Evolutionary conservation across 2,113 vertebrate species (phyloP).

Genomic region (Syngnathus scovelli): DNA sequence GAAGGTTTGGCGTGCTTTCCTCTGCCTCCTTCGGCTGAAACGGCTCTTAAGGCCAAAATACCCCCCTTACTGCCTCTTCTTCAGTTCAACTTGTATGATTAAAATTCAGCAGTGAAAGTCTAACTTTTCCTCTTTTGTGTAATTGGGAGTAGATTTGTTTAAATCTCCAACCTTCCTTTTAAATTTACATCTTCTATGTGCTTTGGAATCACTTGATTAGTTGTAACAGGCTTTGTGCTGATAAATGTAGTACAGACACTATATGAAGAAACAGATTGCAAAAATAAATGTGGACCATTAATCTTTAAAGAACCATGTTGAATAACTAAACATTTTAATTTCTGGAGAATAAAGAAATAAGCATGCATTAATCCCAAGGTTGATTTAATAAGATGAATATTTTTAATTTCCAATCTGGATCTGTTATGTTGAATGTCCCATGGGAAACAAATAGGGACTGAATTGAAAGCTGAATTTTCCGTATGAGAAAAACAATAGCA

Average conservation of each 20-base stretch:
- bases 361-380: too few relatives aligned
- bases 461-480: too few relatives aligned
- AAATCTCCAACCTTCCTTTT: constrained; percentile 46
- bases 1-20: constrained; percentile 52
- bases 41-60: constrained; percentile 43
- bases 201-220: constrained; percentile 23
- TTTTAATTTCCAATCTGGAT: too few relatives aligned
- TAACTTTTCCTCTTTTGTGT: constrained; percentile 33
- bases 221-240: constrained; percentile 27
- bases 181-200: constrained; percentile 43
- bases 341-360: too few relatives aligned
- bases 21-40: constrained; percentile 30
- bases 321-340: background rate
- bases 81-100: constrained; percentile 37
- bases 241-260: background rate
- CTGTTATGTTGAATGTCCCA: too few relatives aligned
- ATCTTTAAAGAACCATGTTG: background rate
- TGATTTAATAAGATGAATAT: too few relatives aligned
- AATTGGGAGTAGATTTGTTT: constrained; percentile 50
- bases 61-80: constrained; percentile 38
- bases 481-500: too few relatives aligned
- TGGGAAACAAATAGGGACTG: too few relatives aligned
- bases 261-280: background rate
- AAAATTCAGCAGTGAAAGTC: constrained; percentile 35
- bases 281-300: background rate